Evolutionary conservation across 1,140 invertebrate species (phyloP).

Genomic region (Papilio aristodemus): DNA sequence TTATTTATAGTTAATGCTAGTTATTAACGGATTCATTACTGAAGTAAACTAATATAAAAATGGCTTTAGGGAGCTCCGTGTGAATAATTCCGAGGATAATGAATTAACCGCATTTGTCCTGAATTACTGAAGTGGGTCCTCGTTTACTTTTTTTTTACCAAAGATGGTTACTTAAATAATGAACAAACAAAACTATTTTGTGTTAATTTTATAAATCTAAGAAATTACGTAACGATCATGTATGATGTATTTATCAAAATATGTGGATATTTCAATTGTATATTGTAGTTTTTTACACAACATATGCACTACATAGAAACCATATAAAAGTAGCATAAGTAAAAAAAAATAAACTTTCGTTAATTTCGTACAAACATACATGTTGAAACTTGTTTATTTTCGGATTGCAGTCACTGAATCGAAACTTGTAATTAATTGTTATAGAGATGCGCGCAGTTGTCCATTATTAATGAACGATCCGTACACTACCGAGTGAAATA

Average conservation of each 20-base stretch:
- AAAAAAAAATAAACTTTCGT: not conserved
- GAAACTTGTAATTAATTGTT: slow-evolving; percentile 18
- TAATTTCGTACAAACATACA: not conserved
- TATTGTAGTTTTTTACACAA: too few species aligned
- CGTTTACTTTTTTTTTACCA: not conserved
- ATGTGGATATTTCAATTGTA: too few species aligned
- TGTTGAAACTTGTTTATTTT: not conserved
- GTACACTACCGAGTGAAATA: not conserved
- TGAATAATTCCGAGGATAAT: not conserved
- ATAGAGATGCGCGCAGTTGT: slow-evolving; percentile 16
- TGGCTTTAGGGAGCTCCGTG: not conserved
- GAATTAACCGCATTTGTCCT: slow-evolving; percentile 12
- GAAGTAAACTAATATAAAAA: slow-evolving; percentile 1
- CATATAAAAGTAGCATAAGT: not conserved
- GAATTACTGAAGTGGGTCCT: not conserved
- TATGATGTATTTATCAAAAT: too few species aligned
- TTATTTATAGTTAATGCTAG: too few species aligned
- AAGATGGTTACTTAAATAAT: not conserved
- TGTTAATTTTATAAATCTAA: not conserved
- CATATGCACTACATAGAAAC: too few species aligned
- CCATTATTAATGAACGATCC: slow-evolving; percentile 1
- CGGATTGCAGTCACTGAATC: not conserved
- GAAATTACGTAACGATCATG: too few species aligned
- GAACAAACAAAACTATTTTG: not conserved
- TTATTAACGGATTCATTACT: not conserved